Base-by-base conservation (phyloP, 2,888 invertebrate species). In the Limnephilus lunatus region DNA sequence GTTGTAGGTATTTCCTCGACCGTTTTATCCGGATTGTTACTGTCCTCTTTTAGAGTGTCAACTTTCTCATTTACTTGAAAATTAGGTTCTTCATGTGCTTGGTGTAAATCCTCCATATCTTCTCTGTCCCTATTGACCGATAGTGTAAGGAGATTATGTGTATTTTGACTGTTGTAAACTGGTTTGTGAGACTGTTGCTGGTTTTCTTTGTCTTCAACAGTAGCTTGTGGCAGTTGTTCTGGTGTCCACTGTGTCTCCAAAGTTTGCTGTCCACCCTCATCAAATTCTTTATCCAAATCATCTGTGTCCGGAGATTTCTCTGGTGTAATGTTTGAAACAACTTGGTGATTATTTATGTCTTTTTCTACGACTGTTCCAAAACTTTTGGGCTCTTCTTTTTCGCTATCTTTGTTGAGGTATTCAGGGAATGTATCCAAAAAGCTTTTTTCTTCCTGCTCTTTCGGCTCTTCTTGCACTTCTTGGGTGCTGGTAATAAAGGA, bases 231-330 rank as follows among this genome's bases (percentile, higher is more conserved):
- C 25, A 39, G 11, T 83, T 83, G 35, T 35, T 35, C 35, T 25
- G 32, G 32, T 3, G 19, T 80, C 88, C 88, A 89, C 81, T 89
- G 94, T 94, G 48, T 92, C 93, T 91, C 94, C 94, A 31, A 94
- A 94, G 92, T 94, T 95, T 89, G 88, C 80, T 89, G 88, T 25
- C 88, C 80, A 1, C 88, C 88, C 14, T 91, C 81, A 19, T 91
- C 86, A 12, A 30, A 35, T 82, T 91, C 87, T n/a, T 44, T 83
- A 32, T 85, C 85, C 12, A 85, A n/a, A 68, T 68, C 68, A 4
- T 68, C 68, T 81, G 80, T 31, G 11, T 89, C 32, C 7, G 5
- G 19, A 80, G 89, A 89, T 86, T 68, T 68, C 68, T 68, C 68
- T 68, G 68, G 2, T n/a, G 25, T 25, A 9, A 68, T 11, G 1